These are phyloP conservation scores for Spermophilus dauricus DNA, from an alignment of 2,113 vertebrate genomes.

Conservation along the genomic window DNA sequence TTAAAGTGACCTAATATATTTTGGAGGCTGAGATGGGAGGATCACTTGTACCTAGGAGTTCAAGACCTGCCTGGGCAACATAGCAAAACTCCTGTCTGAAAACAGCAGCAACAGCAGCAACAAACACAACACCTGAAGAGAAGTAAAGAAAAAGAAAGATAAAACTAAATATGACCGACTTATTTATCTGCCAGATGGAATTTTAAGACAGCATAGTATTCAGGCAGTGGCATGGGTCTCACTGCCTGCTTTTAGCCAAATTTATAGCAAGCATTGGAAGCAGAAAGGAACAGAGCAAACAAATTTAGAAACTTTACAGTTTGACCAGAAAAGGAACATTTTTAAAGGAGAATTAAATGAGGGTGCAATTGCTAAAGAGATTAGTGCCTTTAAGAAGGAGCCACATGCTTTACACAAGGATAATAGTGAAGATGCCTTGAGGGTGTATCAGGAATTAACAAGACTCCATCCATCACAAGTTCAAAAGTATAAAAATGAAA, in stretches of 20 bases:
- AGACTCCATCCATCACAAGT: neutral
- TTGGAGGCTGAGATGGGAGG: neutral
- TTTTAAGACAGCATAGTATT: neutral
- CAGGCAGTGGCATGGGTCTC: neutral
- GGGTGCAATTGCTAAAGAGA: neutral
- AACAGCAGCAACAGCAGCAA: too few relatives aligned
- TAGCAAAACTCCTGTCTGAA: neutral
- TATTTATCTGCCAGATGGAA: neutral
- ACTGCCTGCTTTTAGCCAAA: neutral
- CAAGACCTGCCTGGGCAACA: neutral
- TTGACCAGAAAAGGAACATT: neutral
- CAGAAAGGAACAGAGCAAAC: neutral
- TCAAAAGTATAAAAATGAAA: neutral
- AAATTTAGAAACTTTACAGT: neutral
- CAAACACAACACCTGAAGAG: too few relatives aligned
- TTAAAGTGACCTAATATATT: neutral
- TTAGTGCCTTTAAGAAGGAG: neutral
- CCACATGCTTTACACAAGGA: neutral
- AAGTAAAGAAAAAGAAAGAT: neutral
- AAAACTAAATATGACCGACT: neutral
- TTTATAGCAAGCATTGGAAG: neutral
- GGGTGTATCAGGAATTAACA: neutral
- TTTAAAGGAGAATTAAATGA: neutral
- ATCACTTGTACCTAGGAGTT: neutral
- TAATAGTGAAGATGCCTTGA: neutral